A percentile compares a stretch with the other conserved stretches of the same genome.
phyloP scores from a whole-genome alignment of 2,797 vertebrate genomes.

The Pelobates cultripes region DNA sequence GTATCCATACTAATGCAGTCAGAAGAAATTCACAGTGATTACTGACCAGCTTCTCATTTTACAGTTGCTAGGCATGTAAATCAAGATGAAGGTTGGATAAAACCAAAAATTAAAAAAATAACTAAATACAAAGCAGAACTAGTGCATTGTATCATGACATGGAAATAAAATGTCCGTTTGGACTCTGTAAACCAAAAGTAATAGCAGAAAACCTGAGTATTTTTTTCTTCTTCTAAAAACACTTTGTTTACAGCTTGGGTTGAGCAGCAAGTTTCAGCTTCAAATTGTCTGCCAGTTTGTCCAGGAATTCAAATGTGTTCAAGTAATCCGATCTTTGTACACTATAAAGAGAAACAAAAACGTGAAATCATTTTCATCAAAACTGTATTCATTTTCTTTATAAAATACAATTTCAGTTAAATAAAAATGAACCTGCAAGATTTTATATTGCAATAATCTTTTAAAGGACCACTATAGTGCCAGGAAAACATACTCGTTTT shows the following conservation, averaged over 20 bases:
- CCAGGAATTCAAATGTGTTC: conserved; percentile 96
- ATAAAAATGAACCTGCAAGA: too few species aligned
- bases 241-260: conserved; percentile 80
- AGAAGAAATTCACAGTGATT: neutral
- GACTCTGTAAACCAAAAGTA: conserved; percentile 57
- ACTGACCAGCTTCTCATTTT: neutral
- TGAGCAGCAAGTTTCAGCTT: conserved; percentile 81
- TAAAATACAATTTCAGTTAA: too few species aligned
- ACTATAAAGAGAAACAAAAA: conserved; percentile 65
- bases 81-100: neutral
- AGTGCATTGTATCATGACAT: neutral
- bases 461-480: too few species aligned
- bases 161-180: conserved; percentile 7
- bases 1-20: too few species aligned
- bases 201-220: conserved; percentile 1
- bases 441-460: too few species aligned
- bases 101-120: too few species aligned
- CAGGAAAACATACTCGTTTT: too few species aligned
- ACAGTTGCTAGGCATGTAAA: neutral
- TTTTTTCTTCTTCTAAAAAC: neutral
- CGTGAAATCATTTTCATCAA: too few species aligned
- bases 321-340: conserved; percentile 89
- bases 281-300: conserved; percentile 95
- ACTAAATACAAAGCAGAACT: neutral
- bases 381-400: too few species aligned